These are phyloP conservation scores for Pristionchus maxplancki DNA, from an alignment of 2,888 invertebrate species.

Conservation along the genomic window DNA sequence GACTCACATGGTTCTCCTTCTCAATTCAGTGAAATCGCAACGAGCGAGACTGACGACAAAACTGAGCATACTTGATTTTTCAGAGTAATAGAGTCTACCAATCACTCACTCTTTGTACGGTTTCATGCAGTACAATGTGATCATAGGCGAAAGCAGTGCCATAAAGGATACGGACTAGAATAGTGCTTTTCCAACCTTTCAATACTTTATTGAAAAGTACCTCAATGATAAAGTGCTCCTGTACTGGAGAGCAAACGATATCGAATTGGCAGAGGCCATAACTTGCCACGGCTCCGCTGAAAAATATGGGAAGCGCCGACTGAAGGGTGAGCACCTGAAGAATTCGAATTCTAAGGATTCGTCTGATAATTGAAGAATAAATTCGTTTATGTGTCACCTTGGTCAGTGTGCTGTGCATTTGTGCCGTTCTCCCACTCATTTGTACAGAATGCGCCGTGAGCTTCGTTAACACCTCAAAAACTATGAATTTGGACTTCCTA, in stretches of 20 bases:
- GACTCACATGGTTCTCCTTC: too few species aligned
- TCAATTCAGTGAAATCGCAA: too few species aligned
- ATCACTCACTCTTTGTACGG: neutral
- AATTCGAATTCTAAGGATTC: too few species aligned
- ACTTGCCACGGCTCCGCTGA: neutral
- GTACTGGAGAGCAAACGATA: neutral
- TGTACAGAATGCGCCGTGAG: neutral
- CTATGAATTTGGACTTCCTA: neutral
- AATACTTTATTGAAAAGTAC: neutral
- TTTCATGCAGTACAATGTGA: conserved; percentile 5
- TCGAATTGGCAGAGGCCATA: neutral
- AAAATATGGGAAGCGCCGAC: neutral
- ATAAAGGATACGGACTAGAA: neutral
- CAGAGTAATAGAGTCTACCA: too few species aligned
- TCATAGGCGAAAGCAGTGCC: neutral
- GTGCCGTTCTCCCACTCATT: neutral
- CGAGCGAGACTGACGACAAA: too few species aligned
- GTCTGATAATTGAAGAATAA: neutral
- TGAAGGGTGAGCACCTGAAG: conserved; percentile 15
- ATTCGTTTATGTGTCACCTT: neutral
- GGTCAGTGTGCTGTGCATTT: conserved; percentile 21
- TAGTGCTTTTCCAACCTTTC: too few species aligned
- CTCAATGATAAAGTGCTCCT: conserved; percentile 6
- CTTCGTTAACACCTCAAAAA: neutral
- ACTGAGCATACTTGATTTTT: too few species aligned